phyloP scores from a whole-genome alignment of 2,888 invertebrate genomes.

The Hirtodrosophila histrioides region DNA sequence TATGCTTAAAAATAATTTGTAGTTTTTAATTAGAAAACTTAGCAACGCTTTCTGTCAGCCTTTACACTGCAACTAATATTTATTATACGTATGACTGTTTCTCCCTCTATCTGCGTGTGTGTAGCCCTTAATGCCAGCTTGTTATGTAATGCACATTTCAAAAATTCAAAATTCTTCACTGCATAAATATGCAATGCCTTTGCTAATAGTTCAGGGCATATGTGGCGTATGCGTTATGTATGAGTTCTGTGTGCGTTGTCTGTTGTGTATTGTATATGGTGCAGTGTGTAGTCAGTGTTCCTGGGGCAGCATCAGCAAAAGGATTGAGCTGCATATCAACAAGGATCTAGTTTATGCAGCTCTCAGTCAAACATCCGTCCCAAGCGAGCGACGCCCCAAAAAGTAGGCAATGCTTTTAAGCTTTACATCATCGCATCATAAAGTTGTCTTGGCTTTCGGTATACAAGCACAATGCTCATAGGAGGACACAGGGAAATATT shows the following conservation, averaged over 20 bases:
- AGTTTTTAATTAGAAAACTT: constrained; percentile 78
- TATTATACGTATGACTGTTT: constrained; percentile 23
- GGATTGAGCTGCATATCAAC: constrained; percentile 26
- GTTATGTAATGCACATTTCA: constrained; percentile 42
- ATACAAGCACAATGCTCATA: constrained; percentile 11
- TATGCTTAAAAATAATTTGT: constrained; percentile 69
- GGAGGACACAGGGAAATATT: no score
- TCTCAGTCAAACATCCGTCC: constrained; percentile 5
- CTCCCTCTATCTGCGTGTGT: constrained; percentile 4
- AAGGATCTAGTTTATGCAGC: constrained; percentile 15
- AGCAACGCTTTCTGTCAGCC: constrained; percentile 29
- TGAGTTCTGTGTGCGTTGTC: constrained; percentile 37
- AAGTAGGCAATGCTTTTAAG: constrained; percentile 42
- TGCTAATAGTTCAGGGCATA: constrained; percentile 69
- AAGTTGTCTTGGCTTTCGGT: background rate
- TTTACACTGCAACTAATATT: background rate
- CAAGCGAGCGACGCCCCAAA: constrained; percentile 21
- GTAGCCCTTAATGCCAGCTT: background rate
- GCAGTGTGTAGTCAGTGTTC: background rate
- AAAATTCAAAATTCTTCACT: constrained; percentile 43
- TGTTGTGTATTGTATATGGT: background rate
- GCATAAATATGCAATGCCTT: constrained; percentile 70
- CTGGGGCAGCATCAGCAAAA: background rate
- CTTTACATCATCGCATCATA: constrained; percentile 1
- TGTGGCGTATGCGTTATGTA: constrained; percentile 65